Percentiles rank a stretch among this genome's conserved stretches.
phyloP scores from a whole-genome alignment of 2,113 vertebrate genomes.

The Dasypus novemcinctus region DNA sequence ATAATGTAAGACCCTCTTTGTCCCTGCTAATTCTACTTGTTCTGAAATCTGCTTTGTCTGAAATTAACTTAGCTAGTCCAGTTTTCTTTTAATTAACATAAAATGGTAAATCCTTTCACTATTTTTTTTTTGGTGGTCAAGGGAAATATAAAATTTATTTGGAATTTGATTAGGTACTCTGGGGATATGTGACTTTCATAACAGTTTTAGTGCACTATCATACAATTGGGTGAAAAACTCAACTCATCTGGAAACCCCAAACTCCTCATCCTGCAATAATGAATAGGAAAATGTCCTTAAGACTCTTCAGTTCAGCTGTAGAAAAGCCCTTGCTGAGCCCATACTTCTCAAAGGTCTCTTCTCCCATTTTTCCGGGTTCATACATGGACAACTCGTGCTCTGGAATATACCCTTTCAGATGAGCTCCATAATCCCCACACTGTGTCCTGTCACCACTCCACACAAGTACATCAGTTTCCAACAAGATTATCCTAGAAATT shows the following conservation, averaged over 20 bases:
- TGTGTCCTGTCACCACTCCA: not conserved
- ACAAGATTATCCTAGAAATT: not conserved
- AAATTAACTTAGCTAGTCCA: too few species aligned
- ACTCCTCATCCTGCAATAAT: not conserved
- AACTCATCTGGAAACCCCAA: not conserved
- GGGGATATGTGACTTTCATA: not conserved
- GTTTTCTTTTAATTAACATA: too few species aligned
- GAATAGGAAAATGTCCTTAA: not conserved
- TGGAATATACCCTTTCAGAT: not conserved
- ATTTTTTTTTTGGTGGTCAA: not conserved
- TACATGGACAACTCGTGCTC: not conserved
- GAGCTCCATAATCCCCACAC: not conserved
- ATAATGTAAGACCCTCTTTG: too few species aligned
- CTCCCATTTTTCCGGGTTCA: not conserved
- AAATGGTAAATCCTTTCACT: too few species aligned
- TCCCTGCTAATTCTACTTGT: too few species aligned
- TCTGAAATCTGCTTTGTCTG: too few species aligned
- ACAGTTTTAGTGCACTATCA: not conserved
- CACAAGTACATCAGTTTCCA: not conserved
- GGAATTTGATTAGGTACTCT: not conserved
- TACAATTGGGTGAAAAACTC: not conserved
- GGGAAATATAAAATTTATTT: not conserved
- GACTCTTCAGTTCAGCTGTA: not conserved
- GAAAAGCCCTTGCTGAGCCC: not conserved
- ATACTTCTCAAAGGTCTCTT: not conserved